Conservation (phyloP, 2,797 vertebrate species). For the Sternotherus odoratus region DNA sequence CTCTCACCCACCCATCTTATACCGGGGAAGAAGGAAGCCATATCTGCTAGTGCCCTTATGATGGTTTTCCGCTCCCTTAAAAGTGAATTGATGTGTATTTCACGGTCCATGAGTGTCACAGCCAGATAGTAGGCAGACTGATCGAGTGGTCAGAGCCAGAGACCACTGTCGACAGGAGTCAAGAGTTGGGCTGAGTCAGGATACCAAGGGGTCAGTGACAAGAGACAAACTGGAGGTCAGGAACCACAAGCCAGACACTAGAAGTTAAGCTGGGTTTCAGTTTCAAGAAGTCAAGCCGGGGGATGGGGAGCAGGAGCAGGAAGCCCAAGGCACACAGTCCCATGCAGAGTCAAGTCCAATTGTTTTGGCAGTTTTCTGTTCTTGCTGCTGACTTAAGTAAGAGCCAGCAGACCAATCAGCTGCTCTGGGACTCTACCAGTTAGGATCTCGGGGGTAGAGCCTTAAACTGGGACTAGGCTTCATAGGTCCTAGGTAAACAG, state of each 20-base stretch:
- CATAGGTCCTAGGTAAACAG: neutral
- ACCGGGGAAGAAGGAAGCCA: neutral
- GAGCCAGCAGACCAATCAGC: neutral
- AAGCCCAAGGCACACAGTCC: neutral
- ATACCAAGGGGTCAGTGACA: neutral
- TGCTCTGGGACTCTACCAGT: neutral
- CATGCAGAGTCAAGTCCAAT: neutral
- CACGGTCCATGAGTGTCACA: neutral
- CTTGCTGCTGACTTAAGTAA: neutral
- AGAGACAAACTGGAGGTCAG: neutral
- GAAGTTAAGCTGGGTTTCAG: no score
- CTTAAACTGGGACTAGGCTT: neutral
- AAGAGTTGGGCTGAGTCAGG: neutral
- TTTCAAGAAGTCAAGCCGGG: neutral
- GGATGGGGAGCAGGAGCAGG: neutral
- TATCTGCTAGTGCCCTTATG: slow-evolving; percentile 5
- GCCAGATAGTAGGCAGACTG: neutral
- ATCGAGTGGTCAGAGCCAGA: no score
- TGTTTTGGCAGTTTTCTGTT: neutral
- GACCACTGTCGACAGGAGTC: no score
- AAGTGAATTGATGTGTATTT: neutral
- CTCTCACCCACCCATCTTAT: neutral
- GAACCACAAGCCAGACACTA: no score
- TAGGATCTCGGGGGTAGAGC: neutral
- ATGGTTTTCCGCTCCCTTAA: slow-evolving; percentile 11